These are phyloP conservation scores for Ceramica pisi DNA, from an alignment of 2,888 invertebrate species.

Conservation along the genomic window DNA sequence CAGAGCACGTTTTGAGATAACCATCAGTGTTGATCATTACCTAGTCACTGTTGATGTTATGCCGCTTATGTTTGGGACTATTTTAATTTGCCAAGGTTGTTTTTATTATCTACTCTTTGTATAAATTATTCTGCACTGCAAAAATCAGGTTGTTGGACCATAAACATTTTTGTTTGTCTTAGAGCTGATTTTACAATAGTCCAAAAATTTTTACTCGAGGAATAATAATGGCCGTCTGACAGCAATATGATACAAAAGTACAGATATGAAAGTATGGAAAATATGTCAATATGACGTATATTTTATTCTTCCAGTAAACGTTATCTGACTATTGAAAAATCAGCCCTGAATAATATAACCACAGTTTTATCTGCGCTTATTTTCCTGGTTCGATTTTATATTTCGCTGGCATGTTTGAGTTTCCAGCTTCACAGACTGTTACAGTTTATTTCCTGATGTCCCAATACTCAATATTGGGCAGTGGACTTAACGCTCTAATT, in stretches of 20 bases:
- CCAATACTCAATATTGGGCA: neutral
- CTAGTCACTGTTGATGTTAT: constrained; percentile 18
- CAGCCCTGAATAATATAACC: no score
- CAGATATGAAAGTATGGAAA: no score
- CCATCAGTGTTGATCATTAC: constrained; percentile 46
- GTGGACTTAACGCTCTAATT: constrained; percentile 39
- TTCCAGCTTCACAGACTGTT: neutral
- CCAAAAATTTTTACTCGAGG: no score
- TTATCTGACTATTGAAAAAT: no score
- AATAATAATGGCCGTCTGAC: no score
- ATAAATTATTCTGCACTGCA: no score
- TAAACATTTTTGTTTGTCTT: no score
- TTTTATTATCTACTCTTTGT: neutral
- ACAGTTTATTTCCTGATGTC: neutral
- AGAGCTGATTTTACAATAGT: no score
- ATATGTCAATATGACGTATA: no score
- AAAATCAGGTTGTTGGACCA: no score
- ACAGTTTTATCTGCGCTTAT: neutral
- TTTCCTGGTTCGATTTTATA: neutral
- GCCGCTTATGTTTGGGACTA: constrained; percentile 20
- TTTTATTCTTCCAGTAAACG: no score
- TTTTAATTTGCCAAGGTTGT: neutral
- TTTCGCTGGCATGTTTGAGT: neutral
- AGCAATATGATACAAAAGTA: no score
- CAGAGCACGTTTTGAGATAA: constrained; percentile 58